Conservation (phyloP, 2,113 vertebrate species). For the Eclectus roratus region DNA sequence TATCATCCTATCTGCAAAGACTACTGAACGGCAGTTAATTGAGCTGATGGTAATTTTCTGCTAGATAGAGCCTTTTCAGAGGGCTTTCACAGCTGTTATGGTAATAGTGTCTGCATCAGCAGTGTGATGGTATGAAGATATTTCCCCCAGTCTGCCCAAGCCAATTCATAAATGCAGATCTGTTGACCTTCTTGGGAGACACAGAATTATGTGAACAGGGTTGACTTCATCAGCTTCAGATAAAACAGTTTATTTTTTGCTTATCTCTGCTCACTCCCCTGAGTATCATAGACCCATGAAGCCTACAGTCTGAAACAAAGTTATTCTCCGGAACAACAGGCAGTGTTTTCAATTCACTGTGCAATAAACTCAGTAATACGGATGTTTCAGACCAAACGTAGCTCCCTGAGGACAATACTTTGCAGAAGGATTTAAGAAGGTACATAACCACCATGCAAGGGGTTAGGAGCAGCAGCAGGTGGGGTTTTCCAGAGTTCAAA, state of each 20-base stretch:
- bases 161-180: background rate
- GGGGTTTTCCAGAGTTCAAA: background rate
- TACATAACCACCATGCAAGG: background rate
- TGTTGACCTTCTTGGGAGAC: background rate
- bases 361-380: background rate
- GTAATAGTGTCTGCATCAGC: background rate
- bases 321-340: background rate
- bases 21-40: background rate
- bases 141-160: background rate
- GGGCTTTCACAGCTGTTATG: background rate
- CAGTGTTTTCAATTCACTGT: background rate
- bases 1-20: background rate
- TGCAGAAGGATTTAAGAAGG: background rate
- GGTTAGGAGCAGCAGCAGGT: background rate
- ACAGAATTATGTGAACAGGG: background rate
- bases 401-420: background rate
- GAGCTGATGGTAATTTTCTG: slow-evolving; percentile 13
- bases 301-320: background rate
- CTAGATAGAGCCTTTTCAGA: background rate
- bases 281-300: background rate
- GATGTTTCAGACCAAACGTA: background rate
- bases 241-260: background rate
- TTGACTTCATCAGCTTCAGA: background rate
- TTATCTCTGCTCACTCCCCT: background rate
- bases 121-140: background rate